Percentiles rank a stretch among this genome's conserved stretches.
These are phyloP conservation scores for Catharus fuscescens DNA, from an alignment of 2,113 vertebrate species.

Conservation along the genomic window DNA sequence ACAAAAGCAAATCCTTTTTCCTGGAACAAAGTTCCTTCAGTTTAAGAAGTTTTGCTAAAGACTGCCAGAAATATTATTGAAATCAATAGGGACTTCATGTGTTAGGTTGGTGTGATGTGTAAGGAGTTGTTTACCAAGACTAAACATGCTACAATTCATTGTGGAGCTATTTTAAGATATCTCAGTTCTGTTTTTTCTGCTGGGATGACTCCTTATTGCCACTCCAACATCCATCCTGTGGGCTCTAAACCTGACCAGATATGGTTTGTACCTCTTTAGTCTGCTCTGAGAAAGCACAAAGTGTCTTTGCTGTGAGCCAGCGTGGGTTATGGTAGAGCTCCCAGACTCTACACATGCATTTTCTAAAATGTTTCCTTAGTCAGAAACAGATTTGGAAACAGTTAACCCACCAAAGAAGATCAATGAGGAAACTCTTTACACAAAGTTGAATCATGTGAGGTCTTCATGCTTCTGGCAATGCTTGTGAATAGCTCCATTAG, in stretches of 20 bases:
- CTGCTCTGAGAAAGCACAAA: neutral
- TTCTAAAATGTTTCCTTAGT: neutral
- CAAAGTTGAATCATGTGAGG: conserved; percentile 53
- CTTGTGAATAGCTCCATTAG: conserved; percentile 50
- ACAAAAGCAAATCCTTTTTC: neutral
- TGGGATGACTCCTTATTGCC: neutral
- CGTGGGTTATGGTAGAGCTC: neutral
- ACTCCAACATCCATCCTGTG: accelerated
- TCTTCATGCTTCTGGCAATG: conserved; percentile 50
- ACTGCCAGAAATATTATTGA: neutral
- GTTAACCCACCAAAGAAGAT: conserved; percentile 68
- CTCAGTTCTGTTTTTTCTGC: neutral
- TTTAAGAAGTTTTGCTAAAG: neutral
- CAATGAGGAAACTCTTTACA: conserved; percentile 33
- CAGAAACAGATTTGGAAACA: conserved; percentile 47
- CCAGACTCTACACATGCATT: neutral
- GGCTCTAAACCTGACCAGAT: neutral
- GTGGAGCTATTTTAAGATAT: neutral
- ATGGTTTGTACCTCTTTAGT: neutral
- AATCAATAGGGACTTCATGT: neutral
- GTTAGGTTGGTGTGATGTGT: neutral
- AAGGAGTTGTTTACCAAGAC: neutral
- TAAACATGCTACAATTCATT: neutral
- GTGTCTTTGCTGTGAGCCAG: neutral
- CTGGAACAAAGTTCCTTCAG: neutral